A percentile compares a stretch with the other conserved stretches of the same genome.
phyloP scores from a whole-genome alignment of 2,888 invertebrate genomes.

The Drosophila monieri region DNA sequence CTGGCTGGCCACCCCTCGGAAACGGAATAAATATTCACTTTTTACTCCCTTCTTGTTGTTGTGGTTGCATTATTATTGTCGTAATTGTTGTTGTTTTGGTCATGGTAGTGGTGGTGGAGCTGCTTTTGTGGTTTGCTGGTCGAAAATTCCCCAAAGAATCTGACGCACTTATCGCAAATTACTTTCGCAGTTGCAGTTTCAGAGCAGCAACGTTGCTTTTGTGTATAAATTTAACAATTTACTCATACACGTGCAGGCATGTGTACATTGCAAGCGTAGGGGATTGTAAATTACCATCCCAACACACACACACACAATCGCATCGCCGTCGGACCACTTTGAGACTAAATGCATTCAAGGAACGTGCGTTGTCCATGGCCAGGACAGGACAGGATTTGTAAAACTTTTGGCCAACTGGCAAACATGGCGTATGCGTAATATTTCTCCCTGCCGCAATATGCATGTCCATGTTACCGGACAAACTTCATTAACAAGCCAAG shows the following conservation, averaged over 20 bases:
- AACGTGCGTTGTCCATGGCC: conserved; percentile 46
- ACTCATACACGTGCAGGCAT: conserved; percentile 64
- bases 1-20: conserved; percentile 19
- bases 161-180: conserved; percentile 80
- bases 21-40: conserved; percentile 59
- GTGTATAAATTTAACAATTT: conserved; percentile 77
- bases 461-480: conserved; percentile 48
- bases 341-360: conserved; percentile 59
- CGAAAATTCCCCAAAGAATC: conserved; percentile 78
- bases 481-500: conserved; percentile 56
- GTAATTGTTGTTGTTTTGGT: conserved; percentile 30
- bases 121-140: conserved; percentile 50
- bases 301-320: conserved; percentile 7
- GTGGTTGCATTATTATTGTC: conserved; percentile 44
- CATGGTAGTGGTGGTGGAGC: conserved; percentile 16
- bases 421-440: conserved; percentile 72
- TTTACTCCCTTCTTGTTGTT: conserved; percentile 48
- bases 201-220: conserved; percentile 63
- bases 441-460: conserved; percentile 60
- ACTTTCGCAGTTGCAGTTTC: conserved; percentile 75
- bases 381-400: conserved; percentile 44
- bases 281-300: conserved; percentile 74
- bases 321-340: conserved; percentile 9
- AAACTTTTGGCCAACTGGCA: conserved; percentile 57
- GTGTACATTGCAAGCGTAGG: conserved; percentile 54